Conservation (phyloP, 2,888 invertebrate species). For the Hydriomena furcata region DNA sequence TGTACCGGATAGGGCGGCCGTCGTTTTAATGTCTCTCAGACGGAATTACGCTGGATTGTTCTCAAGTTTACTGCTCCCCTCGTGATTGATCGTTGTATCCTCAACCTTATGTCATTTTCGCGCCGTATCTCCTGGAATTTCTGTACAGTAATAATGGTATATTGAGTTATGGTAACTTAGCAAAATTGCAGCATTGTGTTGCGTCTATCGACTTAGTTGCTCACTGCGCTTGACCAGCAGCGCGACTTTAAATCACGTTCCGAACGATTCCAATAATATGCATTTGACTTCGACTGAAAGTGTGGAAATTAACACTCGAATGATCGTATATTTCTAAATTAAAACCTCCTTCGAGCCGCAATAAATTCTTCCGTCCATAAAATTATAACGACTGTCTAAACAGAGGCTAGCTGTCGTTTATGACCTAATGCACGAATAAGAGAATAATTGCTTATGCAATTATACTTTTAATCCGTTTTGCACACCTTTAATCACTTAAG, state of each 20-base stretch:
- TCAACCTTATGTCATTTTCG: constrained; percentile 80
- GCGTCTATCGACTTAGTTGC: constrained; percentile 32
- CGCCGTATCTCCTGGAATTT: constrained; percentile 75
- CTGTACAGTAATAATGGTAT: constrained; percentile 73
- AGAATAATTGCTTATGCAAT: constrained; percentile 50
- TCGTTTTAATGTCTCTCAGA: constrained; percentile 81
- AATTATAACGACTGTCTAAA: constrained; percentile 78
- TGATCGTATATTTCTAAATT: constrained; percentile 73
- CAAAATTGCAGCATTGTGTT: constrained; percentile 55
- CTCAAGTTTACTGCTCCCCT: constrained; percentile 79
- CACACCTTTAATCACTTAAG: constrained; percentile 32
- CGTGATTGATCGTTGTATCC: constrained; percentile 82
- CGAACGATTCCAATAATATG: constrained; percentile 18
- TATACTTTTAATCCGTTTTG: constrained; percentile 52
- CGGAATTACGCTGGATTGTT: constrained; percentile 84
- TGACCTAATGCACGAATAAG: constrained; percentile 64
- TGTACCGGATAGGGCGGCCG: constrained; percentile 83
- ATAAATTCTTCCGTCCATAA: constrained; percentile 78
- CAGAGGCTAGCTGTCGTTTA: constrained; percentile 76
- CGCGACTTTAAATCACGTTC: constrained; percentile 25
- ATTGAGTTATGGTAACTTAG: constrained; percentile 74
- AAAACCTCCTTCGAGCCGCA: constrained; percentile 65
- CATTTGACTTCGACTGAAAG: constrained; percentile 43
- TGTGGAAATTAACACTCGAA: constrained; percentile 73
- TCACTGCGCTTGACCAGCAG: constrained; percentile 8